Conservation (phyloP, 2,113 vertebrate genomes). For the Carettochelys insculpta region DNA sequence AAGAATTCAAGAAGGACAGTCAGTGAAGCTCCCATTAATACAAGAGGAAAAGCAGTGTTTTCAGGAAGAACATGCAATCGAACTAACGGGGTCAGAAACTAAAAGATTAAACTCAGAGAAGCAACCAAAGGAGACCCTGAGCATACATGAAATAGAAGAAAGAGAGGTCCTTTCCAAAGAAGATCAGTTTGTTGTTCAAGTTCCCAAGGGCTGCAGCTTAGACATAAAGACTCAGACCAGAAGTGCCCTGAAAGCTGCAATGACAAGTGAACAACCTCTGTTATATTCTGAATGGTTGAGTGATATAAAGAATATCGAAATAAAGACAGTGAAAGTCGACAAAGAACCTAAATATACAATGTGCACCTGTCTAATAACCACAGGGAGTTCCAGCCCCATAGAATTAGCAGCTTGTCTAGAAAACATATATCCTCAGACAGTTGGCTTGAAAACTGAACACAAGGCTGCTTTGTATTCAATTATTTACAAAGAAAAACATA, state of each 20-base stretch:
- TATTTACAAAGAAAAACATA: constrained; percentile 80
- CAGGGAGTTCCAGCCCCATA: constrained; percentile 65
- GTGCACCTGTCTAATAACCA: constrained; percentile 83
- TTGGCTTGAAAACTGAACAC: constrained; percentile 81
- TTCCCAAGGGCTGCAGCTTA: constrained; percentile 70
- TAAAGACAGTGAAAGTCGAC: constrained; percentile 75
- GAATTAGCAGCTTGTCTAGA: constrained; percentile 84
- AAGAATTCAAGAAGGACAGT: constrained; percentile 80
- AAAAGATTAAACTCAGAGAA: constrained; percentile 38
- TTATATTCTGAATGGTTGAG: constrained; percentile 81
- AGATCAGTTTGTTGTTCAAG: constrained; percentile 66
- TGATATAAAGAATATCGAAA: constrained; percentile 72
- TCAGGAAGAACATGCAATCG: constrained; percentile 67
- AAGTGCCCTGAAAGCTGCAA: constrained; percentile 79
- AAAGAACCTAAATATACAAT: constrained; percentile 74
- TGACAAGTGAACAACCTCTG: constrained; percentile 78
- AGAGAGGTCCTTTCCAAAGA: constrained; percentile 78
- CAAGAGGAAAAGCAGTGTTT: constrained; percentile 82
- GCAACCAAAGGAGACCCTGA: constrained; percentile 68
- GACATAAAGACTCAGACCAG: constrained; percentile 80
- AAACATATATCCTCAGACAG: constrained; percentile 79
- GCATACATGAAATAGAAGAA: constrained; percentile 70
- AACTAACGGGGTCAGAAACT: constrained; percentile 45
- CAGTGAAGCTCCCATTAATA: constrained; percentile 78
- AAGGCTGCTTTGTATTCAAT: constrained; percentile 82